Evolutionary conservation across 2,888 invertebrate genomes (phyloP).

Genomic region (Lepidocyrtinus sp.): DNA sequence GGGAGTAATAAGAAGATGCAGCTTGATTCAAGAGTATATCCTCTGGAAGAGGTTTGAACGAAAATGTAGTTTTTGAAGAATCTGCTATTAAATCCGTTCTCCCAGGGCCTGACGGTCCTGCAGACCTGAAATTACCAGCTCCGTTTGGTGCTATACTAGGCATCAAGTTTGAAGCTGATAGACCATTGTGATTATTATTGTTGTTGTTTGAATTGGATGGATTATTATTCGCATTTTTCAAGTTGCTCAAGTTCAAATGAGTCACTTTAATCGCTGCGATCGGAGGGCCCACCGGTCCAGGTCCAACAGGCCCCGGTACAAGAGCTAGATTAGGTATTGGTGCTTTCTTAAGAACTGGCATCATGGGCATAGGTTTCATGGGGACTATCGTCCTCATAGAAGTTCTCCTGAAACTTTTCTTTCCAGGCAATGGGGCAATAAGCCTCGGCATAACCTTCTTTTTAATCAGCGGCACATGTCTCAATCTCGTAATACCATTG

Average conservation of each 20-base stretch:
- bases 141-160: background rate
- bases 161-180: background rate
- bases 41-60: conserved; percentile 35
- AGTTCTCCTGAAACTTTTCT: conserved; percentile 1
- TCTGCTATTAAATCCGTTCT: conserved; percentile 26
- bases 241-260: conserved; percentile 8
- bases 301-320: conserved; percentile 21
- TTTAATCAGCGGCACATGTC: background rate
- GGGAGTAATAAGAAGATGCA: conserved; percentile 45
- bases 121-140: background rate
- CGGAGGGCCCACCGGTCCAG: conserved; percentile 44
- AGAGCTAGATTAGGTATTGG: conserved; percentile 22
- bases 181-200: background rate
- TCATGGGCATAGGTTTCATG: conserved; percentile 47
- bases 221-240: conserved; percentile 8
- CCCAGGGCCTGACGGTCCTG: conserved; percentile 14
- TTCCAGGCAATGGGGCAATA: conserved; percentile 19
- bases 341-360: background rate
- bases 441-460: conserved; percentile 34
- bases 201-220: too few relatives aligned
- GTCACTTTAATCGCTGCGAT: conserved; percentile 51
- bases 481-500: background rate
- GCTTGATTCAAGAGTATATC: conserved; percentile 29
- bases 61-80: conserved; percentile 39
- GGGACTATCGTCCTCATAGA: conserved; percentile 37